Percentiles rank a stretch among this genome's conserved stretches.
Evolutionary conservation across 2,797 vertebrate species (phyloP).

Genomic region (Crocodylus rhombifer): DNA sequence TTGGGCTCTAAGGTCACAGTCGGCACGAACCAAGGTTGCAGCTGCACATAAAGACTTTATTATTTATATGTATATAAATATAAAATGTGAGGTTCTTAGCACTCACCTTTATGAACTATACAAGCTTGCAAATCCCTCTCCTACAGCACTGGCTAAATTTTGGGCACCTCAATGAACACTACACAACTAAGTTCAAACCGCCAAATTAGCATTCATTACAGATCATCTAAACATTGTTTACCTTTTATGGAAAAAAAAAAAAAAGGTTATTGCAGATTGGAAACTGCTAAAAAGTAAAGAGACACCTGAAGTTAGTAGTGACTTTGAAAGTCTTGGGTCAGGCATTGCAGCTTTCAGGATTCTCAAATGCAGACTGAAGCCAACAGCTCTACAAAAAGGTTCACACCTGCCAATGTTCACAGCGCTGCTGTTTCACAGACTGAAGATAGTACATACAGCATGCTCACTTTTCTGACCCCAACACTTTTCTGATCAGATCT

Average conservation of each 20-base stretch:
- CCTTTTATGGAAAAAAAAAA: no score
- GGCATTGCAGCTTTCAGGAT: background rate
- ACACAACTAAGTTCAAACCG: background rate
- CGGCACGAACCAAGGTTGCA: background rate
- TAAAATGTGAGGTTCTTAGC: fast-evolving
- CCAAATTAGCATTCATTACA: background rate
- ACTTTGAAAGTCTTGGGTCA: background rate
- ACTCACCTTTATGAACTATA: background rate
- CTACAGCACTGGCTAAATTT: background rate
- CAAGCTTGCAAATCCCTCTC: background rate
- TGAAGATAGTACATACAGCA: background rate
- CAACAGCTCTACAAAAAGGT: background rate
- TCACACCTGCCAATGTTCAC: background rate
- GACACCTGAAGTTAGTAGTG: background rate
- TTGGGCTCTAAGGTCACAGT: constrained; percentile 12
- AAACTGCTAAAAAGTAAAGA: background rate
- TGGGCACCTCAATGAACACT: background rate
- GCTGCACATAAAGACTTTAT: background rate
- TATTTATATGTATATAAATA: no score
- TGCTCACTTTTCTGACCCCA: fast-evolving
- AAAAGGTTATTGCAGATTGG: no score
- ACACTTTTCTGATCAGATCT: background rate
- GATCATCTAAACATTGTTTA: no score
- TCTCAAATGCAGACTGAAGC: fast-evolving
- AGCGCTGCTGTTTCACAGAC: background rate